Base-by-base conservation (phyloP, 2,888 invertebrate species). In the Meiosimyza decipiens region DNA sequence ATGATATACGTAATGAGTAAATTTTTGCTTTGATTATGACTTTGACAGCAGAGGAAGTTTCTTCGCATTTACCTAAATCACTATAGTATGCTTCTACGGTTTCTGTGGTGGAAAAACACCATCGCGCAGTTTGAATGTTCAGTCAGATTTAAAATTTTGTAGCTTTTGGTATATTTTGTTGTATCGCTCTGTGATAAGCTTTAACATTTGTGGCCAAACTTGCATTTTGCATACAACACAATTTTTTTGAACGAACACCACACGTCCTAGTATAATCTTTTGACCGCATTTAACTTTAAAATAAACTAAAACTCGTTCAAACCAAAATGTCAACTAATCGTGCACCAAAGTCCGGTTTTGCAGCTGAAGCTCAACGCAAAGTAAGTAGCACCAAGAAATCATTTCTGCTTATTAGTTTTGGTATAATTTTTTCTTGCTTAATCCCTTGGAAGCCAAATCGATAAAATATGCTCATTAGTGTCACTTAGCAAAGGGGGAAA, bases 341-440 rank as follows among this genome's bases (percentile, higher is more conserved):
- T 82, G 87, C 87, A 79, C 82, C 87, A 80, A 87, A 87, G 82
- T 87, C 87, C 80, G 97, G 97, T 92, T 95, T 97, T 90, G 97
- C 97, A 81, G 96, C 97, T 73, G 97, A 97, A 88, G 96, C 97
- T 70, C 97, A 97, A 88, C 91, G 94, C 86, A 97, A 97, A 93
- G 97, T 97, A 88, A 91, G 91, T 83, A 80, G 71, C n/a, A 52
- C 28, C 15, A 28, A 28, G 4, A 28, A 18, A 51, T 22, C 5
- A 57, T 65, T 50, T n/a, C 22, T 12, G n/a, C 15, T 18, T 60
- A 40, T 60, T 33, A 28, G 22, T 57, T 18, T 18, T 22, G 18
- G 13, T 18, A 18, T 28, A 28, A 28, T 28, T 57, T 18, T 57
- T 18, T 57, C 22, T 18, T 57, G 9, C 40, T 40, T 40, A 40